A percentile compares a stretch with the other conserved stretches of the same genome.
phyloP scores from a whole-genome alignment of 2,888 invertebrate species.

The Acleris emargana region DNA sequence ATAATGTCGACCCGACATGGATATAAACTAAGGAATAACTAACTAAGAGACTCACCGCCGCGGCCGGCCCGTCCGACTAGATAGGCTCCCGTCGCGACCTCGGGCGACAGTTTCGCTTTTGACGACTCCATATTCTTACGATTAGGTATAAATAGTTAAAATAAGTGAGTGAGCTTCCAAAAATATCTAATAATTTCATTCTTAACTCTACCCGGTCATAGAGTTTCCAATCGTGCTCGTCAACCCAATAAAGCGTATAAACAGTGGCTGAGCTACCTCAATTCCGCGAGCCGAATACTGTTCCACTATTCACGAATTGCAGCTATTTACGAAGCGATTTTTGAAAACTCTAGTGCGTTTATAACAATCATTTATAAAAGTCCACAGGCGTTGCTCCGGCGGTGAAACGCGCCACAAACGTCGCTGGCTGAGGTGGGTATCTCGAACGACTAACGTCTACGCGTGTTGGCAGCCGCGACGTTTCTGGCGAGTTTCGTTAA shows the following conservation, averaged over 20 bases:
- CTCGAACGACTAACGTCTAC: too few relatives aligned
- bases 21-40: neutral
- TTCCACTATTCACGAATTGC: slow-evolving; percentile 31
- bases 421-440: slow-evolving; percentile 7
- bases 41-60: neutral
- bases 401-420: slow-evolving; percentile 49
- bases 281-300: slow-evolving; percentile 18
- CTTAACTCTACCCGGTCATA: slow-evolving; percentile 54
- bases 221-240: slow-evolving; percentile 27
- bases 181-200: slow-evolving; percentile 55
- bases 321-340: slow-evolving; percentile 37
- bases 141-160: slow-evolving; percentile 32
- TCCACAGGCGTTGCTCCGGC: slow-evolving; percentile 12
- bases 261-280: slow-evolving; percentile 4
- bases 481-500: slow-evolving; percentile 39
- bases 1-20: neutral
- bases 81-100: neutral
- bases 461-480: neutral
- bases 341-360: slow-evolving; percentile 56
- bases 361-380: slow-evolving; percentile 38
- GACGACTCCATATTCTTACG: slow-evolving; percentile 3
- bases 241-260: slow-evolving; percentile 25
- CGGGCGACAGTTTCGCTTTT: neutral
- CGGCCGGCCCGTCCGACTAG: too few relatives aligned
- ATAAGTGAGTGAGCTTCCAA: slow-evolving; percentile 57